Percentiles rank a stretch among this genome's conserved stretches.
Evolutionary conservation across 2,113 vertebrate genomes (phyloP).

Genomic region (Scytalopus superciliaris): DNA sequence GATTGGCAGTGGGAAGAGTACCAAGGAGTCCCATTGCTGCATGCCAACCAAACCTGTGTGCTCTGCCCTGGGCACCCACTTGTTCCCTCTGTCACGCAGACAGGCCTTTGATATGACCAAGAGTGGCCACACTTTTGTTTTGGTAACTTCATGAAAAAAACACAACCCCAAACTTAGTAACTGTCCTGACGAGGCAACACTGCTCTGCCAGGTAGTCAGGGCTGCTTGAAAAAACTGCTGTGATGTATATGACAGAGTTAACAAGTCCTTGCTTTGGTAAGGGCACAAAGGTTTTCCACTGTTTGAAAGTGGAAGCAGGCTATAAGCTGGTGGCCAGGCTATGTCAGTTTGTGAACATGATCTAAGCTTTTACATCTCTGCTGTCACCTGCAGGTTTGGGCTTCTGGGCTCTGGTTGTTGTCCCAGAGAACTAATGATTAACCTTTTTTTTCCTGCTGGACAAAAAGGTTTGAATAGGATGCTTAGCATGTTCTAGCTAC

Average conservation of each 20-base stretch:
- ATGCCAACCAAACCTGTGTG: not conserved
- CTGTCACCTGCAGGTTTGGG: not conserved
- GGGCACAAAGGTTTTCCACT: not conserved
- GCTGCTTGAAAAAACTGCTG: not conserved
- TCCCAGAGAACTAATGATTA: accelerated
- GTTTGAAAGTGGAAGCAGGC: not conserved
- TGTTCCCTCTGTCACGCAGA: not conserved
- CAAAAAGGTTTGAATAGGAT: accelerated
- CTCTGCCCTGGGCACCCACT: not conserved
- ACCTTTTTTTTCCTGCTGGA: not conserved
- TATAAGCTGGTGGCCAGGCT: not conserved
- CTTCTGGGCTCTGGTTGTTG: not conserved
- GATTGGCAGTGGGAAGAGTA: not conserved
- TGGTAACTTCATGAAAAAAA: not conserved
- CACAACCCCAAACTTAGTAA: not conserved
- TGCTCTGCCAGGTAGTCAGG: not conserved
- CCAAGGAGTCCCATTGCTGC: accelerated
- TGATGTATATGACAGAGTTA: not conserved
- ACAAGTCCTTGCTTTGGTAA: no score
- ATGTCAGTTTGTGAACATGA: accelerated
- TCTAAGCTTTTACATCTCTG: not conserved
- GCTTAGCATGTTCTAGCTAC: accelerated
- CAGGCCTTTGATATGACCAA: not conserved
- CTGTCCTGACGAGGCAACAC: not conserved
- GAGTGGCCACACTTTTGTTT: not conserved